Conservation (phyloP, 2,113 vertebrate species). For the Rana temporaria region DNA sequence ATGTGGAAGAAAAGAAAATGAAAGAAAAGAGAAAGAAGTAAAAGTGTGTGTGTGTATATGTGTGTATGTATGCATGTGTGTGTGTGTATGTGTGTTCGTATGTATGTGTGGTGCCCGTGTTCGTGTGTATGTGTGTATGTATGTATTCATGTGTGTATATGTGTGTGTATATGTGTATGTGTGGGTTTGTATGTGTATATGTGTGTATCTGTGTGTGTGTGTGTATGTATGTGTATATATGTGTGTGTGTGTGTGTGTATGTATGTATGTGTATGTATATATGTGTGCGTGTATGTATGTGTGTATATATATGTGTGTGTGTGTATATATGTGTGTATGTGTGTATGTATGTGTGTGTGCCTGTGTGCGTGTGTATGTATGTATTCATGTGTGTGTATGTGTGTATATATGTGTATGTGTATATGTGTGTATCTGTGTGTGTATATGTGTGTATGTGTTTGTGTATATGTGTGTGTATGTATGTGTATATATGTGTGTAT, state of each 20-base stretch:
- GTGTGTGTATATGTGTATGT: conserved; percentile 13
- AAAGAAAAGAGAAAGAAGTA: no score
- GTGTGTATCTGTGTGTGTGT: no score
- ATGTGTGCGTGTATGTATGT: no score
- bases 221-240: background rate
- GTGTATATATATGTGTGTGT: conserved; percentile 31
- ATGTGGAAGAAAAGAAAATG: no score
- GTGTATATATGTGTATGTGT: conserved; percentile 31
- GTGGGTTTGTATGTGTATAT: conserved; percentile 6
- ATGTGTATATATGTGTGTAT: conserved; percentile 26
- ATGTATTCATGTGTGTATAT: conserved; percentile 48
- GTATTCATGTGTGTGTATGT: conserved; percentile 30
- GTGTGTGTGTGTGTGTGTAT: conserved; percentile 32
- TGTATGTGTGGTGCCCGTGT: conserved; percentile 31
- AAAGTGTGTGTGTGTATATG: background rate
- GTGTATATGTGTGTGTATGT: no score
- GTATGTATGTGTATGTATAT: conserved; percentile 48
- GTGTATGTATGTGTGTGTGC: conserved; percentile 13
- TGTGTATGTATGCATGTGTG: conserved; percentile 45
- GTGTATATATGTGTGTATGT: conserved; percentile 21
- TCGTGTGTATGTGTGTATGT: background rate
- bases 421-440: no score
- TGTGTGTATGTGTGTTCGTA: conserved; percentile 15
- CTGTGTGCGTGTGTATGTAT: no score
- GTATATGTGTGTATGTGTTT: conserved; percentile 69